Base-by-base conservation (phyloP, 2,797 vertebrate genomes). In the Crocidura indochinensis region DNA sequence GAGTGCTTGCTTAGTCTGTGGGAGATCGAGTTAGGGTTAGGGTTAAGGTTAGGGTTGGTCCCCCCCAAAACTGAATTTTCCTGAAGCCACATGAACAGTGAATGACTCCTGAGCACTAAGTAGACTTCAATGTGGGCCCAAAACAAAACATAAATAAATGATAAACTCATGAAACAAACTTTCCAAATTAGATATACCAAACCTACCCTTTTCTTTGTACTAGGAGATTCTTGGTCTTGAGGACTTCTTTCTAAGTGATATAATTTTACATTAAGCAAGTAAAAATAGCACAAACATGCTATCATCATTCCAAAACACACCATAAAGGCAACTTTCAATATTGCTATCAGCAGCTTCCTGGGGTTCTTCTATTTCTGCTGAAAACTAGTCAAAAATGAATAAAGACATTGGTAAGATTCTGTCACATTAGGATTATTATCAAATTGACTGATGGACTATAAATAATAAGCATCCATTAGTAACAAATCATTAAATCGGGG, bases 301-400 rank as follows among this genome's bases (percentile, higher is more conserved):
- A 67, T 84, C 46, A 90, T 84, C 81, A 78, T 92, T 83, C 67
- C n/a, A 65, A 89, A 88, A 88, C 19, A 64, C n/a, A 80, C 6
- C 47, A 72, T 46, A 26, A 68, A 77, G 47, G 49, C 79, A 65
- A 62, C 56, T 90, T 84, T 76, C 91, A 92, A 91, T 44, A 85
- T 69, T 75, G 2, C 51, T 91, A 60, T 22, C 80, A 93, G 46
- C 72, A 91, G 24, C 26, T 85, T 38, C 31, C 69, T 92, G 60
- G 64, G 26, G 1, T 82, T 86, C 47, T 51, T 44, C n/a, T 7
- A 87, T 88, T 93, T 71, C 77, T 76, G 10, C 15, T 86, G 67
- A 44, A 91, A 94, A 92, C n/a, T 90, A 91, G 78, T 60, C n/a
- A 87, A 90, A 95, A 95, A 91, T n/a, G 31, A 85, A 90, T 67